Base-by-base conservation (phyloP, 2,888 invertebrate genomes). In the Rhogogaster chlorosoma region DNA sequence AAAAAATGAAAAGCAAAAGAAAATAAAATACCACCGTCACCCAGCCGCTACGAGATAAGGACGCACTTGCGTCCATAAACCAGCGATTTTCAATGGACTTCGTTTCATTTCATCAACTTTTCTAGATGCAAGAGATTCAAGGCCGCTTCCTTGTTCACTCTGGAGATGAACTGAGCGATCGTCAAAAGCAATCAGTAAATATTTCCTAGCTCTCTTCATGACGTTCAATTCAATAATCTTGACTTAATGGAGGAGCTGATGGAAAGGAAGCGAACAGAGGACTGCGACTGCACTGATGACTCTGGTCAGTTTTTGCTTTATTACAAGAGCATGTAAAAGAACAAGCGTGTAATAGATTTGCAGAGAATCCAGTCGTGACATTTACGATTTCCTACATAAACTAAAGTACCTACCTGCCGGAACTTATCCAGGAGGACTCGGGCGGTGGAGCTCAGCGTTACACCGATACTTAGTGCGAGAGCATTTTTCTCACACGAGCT, bases 351-450 rank as follows among this genome's bases (percentile, higher is more conserved):
- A 15, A 75, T 75, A 75, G 75, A 75, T 75, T 45, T 29, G n/a
- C 45, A 26, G 9, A 26, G 45, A 45, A 75, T 45, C 38, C 42
- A 75, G 36, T 45, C 26, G 75, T 75, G 75, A 45, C 42, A 45
- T 75, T 75, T 75, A 75, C 75, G 75, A 75, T 75, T 45, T 22
- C 22, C 32, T n/a, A 42, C 22, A 73, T 42, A 73, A n/a, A 61
- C 26, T 61, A 12, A 61, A 61, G 61, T 61, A 61, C 61, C 57
- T 22, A 57, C 57, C 26, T n/a, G 53, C 18, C 53, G n/a, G 53
- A 53, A 53, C 53, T n/a, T 53, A 6, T 7, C 7, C n/a, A n/a
- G 53, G n/a, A 53, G 53, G n/a, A 53, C 18, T 53, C 7, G 53
- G 53, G n/a, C 7, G 53, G 53, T n/a, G n/a, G 7, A 53, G n/a